A percentile compares a stretch with the other conserved stretches of the same genome.
These are phyloP conservation scores for Lates calcarifer DNA, from an alignment of 2,113 vertebrate species.

Conservation along the genomic window DNA sequence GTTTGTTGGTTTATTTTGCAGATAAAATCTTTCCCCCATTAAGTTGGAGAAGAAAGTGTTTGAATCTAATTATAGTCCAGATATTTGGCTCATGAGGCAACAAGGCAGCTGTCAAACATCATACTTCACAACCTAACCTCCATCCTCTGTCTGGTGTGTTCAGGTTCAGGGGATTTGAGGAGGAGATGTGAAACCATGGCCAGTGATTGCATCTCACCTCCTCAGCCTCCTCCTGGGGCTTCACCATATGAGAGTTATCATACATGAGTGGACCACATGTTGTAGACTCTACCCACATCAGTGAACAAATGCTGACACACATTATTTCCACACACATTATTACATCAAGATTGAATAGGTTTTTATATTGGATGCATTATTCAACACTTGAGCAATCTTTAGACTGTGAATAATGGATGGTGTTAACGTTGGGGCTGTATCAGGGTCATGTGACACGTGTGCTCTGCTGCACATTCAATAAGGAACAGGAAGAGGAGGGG, in stretches of 20 bases:
- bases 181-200: background rate
- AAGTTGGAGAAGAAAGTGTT: background rate
- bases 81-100: slow-evolving; percentile 10
- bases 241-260: slow-evolving; percentile 36
- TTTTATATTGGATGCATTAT: slow-evolving; percentile 73
- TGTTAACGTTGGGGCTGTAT: slow-evolving; percentile 68
- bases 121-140: background rate
- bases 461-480: slow-evolving; percentile 71
- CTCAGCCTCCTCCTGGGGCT: slow-evolving; percentile 37
- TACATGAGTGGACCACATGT: slow-evolving; percentile 42
- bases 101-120: slow-evolving; percentile 42
- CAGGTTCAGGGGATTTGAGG: slow-evolving; percentile 24
- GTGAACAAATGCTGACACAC: slow-evolving; percentile 71
- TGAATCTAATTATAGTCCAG: background rate
- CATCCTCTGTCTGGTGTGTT: slow-evolving; percentile 14
- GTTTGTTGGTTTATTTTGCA: slow-evolving; percentile 9
- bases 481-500: slow-evolving; percentile 26
- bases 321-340: slow-evolving; percentile 69
- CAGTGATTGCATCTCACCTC: background rate
- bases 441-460: slow-evolving; percentile 68
- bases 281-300: slow-evolving; percentile 16
- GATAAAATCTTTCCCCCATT: background rate
- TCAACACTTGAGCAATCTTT: slow-evolving; percentile 72
- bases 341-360: slow-evolving; percentile 61
- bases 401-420: slow-evolving; percentile 80